A percentile compares a stretch with the other conserved stretches of the same genome.
These are phyloP conservation scores for Cynopterus sphinx DNA, from an alignment of 2,797 vertebrate genomes.

Conservation along the genomic window DNA sequence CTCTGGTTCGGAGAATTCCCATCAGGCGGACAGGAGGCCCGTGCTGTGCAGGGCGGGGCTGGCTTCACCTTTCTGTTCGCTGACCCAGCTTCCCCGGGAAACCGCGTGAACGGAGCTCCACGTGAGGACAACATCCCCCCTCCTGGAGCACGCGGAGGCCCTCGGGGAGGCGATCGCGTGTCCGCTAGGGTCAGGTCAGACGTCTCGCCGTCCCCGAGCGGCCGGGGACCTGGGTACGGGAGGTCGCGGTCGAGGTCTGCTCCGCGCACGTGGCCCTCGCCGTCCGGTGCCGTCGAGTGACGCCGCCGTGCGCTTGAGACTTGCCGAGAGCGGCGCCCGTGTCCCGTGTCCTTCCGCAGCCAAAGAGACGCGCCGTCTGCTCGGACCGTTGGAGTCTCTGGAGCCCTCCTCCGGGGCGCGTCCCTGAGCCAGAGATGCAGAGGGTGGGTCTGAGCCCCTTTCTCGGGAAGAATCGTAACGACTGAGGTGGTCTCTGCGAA, in stretches of 20 bases:
- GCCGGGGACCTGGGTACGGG: neutral
- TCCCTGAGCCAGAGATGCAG: neutral
- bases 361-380: accelerated
- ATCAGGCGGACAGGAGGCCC: neutral
- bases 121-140: neutral
- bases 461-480: neutral
- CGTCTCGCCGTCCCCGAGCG: neutral
- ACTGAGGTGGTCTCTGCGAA: neutral
- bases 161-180: accelerated
- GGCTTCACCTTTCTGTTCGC: neutral
- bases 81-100: neutral
- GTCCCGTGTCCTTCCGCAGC: neutral
- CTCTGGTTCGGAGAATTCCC: neutral
- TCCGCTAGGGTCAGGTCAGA: neutral
- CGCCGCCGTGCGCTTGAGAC: too few relatives aligned
- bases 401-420: neutral
- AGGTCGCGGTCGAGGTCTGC: accelerated
- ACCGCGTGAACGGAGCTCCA: neutral
- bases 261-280: neutral
- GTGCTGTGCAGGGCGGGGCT: too few relatives aligned
- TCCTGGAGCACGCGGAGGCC: neutral
- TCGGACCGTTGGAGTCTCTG: neutral
- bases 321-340: accelerated
- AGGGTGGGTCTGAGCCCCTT: neutral
- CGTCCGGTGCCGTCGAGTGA: accelerated